Conservation (phyloP, 2,113 vertebrate genomes). For the Tachycineta bicolor region DNA sequence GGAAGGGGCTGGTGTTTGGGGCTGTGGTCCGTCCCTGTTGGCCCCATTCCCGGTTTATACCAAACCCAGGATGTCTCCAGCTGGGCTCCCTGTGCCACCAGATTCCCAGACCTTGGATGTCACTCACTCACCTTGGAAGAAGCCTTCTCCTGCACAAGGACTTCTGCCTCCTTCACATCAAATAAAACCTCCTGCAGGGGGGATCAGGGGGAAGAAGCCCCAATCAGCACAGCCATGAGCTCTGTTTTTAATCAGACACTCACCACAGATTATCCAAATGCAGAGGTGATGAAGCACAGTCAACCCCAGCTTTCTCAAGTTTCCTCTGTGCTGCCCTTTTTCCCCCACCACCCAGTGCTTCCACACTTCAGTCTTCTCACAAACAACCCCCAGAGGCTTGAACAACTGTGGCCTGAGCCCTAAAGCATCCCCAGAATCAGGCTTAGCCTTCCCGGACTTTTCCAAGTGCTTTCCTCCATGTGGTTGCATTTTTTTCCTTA, state of each 20-base stretch:
- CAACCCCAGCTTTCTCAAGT: background rate
- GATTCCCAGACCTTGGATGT: accelerated
- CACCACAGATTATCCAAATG: background rate
- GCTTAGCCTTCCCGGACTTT: background rate
- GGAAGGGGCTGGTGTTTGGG: accelerated
- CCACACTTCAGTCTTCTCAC: background rate
- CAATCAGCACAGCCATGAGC: accelerated
- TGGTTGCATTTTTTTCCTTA: background rate
- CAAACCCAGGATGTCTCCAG: background rate
- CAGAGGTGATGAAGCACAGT: background rate
- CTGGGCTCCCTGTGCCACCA: accelerated
- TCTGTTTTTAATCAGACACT: background rate
- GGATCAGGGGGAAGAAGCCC: background rate
- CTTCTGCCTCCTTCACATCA: slow-evolving; percentile 84
- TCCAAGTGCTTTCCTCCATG: background rate
- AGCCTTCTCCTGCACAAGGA: slow-evolving; percentile 75
- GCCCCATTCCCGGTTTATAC: background rate
- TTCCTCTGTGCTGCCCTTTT: background rate
- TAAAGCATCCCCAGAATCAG: background rate
- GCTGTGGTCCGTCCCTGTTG: accelerated
- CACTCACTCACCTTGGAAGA: slow-evolving; percentile 65
- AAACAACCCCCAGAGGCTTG: background rate
- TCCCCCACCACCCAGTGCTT: background rate
- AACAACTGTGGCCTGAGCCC: background rate
- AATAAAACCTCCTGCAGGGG: slow-evolving; percentile 74